Conservation (phyloP, 1,140 invertebrate genomes). For the Aleiodes sp. region DNA sequence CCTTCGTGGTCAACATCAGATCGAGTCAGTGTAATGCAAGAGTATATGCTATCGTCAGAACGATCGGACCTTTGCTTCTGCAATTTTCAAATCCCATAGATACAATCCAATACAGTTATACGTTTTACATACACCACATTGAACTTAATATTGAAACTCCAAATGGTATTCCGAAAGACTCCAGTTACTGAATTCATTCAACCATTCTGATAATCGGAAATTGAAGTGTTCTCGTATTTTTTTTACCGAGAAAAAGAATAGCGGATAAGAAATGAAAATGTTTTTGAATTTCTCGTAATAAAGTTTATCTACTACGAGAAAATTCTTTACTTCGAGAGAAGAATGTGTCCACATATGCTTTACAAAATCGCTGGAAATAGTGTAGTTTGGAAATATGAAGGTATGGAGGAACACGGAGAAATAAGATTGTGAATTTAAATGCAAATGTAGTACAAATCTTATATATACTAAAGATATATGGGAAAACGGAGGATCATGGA, state of each 20-base stretch:
- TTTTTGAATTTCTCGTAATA: too few relatives aligned
- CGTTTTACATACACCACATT: neutral
- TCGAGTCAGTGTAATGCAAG: neutral
- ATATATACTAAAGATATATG: neutral
- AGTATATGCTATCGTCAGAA: neutral
- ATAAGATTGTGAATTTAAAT: conserved; percentile 15
- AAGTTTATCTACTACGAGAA: too few relatives aligned
- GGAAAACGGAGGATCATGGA: neutral
- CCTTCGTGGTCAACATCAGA: conserved; percentile 5
- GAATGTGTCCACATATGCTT: neutral
- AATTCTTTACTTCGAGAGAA: neutral
- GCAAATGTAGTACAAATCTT: conserved; percentile 13
- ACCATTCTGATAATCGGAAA: neutral
- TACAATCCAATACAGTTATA: neutral
- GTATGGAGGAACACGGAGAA: neutral
- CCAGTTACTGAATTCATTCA: neutral
- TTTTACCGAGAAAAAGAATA: too few relatives aligned
- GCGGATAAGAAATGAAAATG: too few relatives aligned
- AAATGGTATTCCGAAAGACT: neutral
- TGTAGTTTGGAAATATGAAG: neutral
- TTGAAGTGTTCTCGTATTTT: neutral
- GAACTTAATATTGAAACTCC: neutral
- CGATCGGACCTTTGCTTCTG: neutral
- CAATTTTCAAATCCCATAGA: conserved; percentile 3
- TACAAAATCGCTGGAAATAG: neutral